phyloP scores from a whole-genome alignment of 2,797 vertebrate genomes.

The Nannoperca obscura region DNA sequence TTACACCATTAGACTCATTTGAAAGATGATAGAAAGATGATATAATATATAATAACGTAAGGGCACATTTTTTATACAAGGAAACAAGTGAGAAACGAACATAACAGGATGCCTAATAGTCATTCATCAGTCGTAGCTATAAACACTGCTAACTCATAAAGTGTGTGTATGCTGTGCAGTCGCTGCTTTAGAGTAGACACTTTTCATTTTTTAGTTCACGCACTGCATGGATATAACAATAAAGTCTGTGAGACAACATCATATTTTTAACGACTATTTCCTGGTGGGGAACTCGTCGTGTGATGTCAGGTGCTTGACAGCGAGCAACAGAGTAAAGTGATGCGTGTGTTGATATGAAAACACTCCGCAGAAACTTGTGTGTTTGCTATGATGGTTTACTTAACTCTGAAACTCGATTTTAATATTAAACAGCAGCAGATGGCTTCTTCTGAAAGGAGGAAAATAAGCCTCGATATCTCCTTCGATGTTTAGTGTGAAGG shows the following conservation, averaged over 20 bases:
- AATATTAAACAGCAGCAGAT: slow-evolving; percentile 72
- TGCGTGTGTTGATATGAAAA: slow-evolving; percentile 39
- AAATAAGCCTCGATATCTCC: slow-evolving; percentile 44
- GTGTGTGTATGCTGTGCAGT: neutral
- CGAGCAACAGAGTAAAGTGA: slow-evolving; percentile 18
- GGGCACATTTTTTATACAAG: neutral
- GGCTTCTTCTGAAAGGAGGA: slow-evolving; percentile 38
- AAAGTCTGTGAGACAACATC: slow-evolving; percentile 8
- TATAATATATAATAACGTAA: neutral
- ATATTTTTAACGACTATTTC: slow-evolving; percentile 21
- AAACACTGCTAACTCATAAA: neutral
- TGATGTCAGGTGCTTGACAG: slow-evolving; percentile 39
- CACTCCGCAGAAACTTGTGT: slow-evolving; percentile 37
- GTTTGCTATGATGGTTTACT: slow-evolving; percentile 51
- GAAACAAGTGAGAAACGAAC: neutral
- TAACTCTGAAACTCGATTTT: slow-evolving; percentile 53
- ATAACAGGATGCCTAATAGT: neutral
- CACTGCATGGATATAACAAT: slow-evolving; percentile 17
- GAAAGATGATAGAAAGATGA: neutral
- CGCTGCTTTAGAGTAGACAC: slow-evolving; percentile 9
- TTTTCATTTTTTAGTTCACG: slow-evolving; percentile 36
- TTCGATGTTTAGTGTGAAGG: slow-evolving; percentile 10
- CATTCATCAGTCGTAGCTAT: neutral
- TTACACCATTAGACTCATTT: neutral
- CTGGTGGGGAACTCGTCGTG: slow-evolving; percentile 34